Percentiles rank a stretch among this genome's conserved stretches.
Evolutionary conservation across 2,888 invertebrate species (phyloP).

Genomic region (Myopa testacea): DNA sequence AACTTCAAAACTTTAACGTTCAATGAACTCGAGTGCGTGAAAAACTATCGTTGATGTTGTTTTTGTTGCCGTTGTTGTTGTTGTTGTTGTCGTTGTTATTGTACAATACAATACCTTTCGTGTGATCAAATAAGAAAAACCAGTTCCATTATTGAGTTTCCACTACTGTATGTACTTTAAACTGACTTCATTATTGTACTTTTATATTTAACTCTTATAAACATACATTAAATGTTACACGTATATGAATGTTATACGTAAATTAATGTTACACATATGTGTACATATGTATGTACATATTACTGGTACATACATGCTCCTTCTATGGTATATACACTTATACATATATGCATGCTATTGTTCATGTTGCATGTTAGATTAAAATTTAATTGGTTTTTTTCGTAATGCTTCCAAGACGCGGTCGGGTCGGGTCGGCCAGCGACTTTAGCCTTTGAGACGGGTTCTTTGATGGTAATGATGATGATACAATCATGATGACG

Average conservation of each 20-base stretch:
- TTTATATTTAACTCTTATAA: no score
- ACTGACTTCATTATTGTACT: no score
- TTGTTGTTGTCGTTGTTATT: neutral
- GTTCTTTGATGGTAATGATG: neutral
- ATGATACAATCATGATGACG: no score
- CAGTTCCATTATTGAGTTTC: neutral
- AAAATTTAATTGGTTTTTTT: no score
- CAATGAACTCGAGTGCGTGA: neutral
- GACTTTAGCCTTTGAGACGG: neutral
- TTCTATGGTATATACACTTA: no score
- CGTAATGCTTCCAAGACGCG: no score
- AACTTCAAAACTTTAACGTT: neutral
- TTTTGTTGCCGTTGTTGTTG: neutral
- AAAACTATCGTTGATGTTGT: neutral
- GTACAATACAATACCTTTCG: no score
- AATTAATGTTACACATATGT: neutral
- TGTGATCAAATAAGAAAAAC: neutral
- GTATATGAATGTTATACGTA: no score
- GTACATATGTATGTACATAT: neutral
- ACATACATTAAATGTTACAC: no score
- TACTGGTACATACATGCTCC: neutral
- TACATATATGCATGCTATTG: neutral
- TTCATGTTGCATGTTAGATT: no score
- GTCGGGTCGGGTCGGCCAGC: neutral
- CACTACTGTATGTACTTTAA: neutral